Base-by-base conservation (phyloP, 92 coral and sea anemone species). In the Hydrozoanthus gracilis region DNA sequence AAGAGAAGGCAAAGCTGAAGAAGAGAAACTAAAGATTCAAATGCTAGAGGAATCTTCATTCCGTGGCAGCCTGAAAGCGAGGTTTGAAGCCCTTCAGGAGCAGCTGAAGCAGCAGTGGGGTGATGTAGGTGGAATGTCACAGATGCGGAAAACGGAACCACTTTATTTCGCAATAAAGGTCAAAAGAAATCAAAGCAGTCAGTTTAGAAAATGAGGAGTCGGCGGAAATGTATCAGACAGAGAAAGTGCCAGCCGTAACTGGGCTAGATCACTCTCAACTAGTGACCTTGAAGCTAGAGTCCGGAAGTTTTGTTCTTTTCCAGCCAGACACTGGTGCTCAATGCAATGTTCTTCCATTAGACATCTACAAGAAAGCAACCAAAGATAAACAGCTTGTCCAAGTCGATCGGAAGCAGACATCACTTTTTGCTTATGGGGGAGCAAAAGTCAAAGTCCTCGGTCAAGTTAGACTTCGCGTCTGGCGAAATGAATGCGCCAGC, bases 241-340 rank as follows among this genome's bases (percentile, higher is more conserved):
- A 44, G 0, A 89, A 89, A 44, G 77, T 85, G 39, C n/a, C 89
- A 51, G 77, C 92, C 46, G 76, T 85, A 62, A 66, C n/a, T n/a
- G n/a, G 55, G 51, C 76, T 89, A 14, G 90, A 90, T 66, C 84
- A 87, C 73, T 79, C 92, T 39, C 90, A 90, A 79, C 87, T 86
- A 14, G 89, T 89, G 80, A 89, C 86, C 46, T 45, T 89, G 84
- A 84, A 86, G 67, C 82, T 90, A 58, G 90, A 90, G 60, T 87
- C 92, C 62, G 83, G 92, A 15, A 89, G 79, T 55, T 89, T 45
- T 56, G 46, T 83, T 49, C 7, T 18, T 71, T 89, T 85, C 82
- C 89, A 89, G 84, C 92, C 90, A 15, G 86, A 87, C 51, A 82
- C 90, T 45, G 92, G 90, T 51, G 83, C 87, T 27, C 83, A 86